Percentiles rank a stretch among this genome's conserved stretches.
phyloP scores from a whole-genome alignment of 2,888 invertebrate species.

The Agrotis exclamationis region DNA sequence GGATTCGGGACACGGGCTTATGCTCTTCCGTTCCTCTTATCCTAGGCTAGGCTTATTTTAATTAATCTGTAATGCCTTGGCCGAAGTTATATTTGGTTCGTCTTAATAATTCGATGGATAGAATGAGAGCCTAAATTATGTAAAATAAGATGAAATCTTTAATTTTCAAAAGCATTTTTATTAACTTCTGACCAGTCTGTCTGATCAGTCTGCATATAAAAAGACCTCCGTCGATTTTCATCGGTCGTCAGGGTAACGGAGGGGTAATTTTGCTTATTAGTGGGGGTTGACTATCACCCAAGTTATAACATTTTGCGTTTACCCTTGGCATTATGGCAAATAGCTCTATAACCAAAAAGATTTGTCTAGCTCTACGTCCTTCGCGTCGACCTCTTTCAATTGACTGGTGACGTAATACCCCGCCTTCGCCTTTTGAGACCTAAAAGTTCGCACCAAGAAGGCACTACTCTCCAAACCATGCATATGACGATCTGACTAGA shows the following conservation, averaged over 20 bases:
- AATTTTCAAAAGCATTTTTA: neutral
- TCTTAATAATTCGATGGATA: neutral
- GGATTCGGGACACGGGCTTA: neutral
- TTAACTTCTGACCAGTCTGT: neutral
- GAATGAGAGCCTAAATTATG: neutral
- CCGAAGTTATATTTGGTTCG: neutral
- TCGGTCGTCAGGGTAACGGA: neutral
- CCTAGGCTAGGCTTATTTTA: neutral
- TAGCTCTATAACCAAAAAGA: conserved; percentile 10
- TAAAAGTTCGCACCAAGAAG: conserved; percentile 12
- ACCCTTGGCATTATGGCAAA: conserved; percentile 20
- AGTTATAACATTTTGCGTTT: neutral
- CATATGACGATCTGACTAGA: neutral
- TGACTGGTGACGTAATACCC: conserved; percentile 33
- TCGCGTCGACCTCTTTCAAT: conserved; percentile 23
- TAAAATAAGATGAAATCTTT: neutral
- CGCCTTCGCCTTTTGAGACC: conserved; percentile 19
- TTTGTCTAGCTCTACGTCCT: conserved; percentile 14
- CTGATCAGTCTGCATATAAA: neutral
- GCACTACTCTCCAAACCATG: conserved; percentile 2
- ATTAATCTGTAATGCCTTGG: neutral
- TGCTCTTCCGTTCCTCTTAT: too few species aligned
- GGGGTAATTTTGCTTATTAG: neutral
- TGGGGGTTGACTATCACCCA: neutral
- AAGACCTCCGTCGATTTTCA: neutral